Conservation (phyloP, 2,113 vertebrate genomes). For the Corynorhinus townsendii region DNA sequence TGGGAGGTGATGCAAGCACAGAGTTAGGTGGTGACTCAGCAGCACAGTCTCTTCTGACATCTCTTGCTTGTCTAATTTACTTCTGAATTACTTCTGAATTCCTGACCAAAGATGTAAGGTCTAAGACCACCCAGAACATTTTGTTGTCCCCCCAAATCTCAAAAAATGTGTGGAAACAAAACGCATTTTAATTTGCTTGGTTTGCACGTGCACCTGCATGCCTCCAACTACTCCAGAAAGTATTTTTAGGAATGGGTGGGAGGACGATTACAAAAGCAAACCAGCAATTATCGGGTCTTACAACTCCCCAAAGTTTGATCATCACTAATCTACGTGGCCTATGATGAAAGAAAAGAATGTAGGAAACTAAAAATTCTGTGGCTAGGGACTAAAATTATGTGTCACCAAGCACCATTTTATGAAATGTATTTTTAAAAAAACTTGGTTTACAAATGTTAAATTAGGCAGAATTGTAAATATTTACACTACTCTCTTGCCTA, state of each 20-base stretch:
- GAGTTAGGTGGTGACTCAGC: background rate
- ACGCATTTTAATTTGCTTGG: background rate
- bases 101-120: background rate
- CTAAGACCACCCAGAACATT: background rate
- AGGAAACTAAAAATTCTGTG: background rate
- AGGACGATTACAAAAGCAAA: conserved; percentile 18
- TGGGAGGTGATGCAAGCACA: background rate
- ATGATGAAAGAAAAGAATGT: background rate
- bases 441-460: background rate
- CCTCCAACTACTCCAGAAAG: background rate
- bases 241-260: background rate
- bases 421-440: background rate
- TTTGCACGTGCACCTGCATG: too few species aligned
- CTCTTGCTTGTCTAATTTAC: background rate
- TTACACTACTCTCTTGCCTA: background rate
- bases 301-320: background rate
- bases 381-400: background rate
- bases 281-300: background rate
- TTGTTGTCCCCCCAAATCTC: background rate
- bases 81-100: background rate
- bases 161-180: background rate
- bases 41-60: accelerated
- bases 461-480: background rate
- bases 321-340: background rate
- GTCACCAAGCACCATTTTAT: background rate